A percentile compares a stretch with the other conserved stretches of the same genome.
These are phyloP conservation scores for Leptinotarsa tumamoca DNA, from an alignment of 2,888 invertebrate species.

Conservation along the genomic window DNA sequence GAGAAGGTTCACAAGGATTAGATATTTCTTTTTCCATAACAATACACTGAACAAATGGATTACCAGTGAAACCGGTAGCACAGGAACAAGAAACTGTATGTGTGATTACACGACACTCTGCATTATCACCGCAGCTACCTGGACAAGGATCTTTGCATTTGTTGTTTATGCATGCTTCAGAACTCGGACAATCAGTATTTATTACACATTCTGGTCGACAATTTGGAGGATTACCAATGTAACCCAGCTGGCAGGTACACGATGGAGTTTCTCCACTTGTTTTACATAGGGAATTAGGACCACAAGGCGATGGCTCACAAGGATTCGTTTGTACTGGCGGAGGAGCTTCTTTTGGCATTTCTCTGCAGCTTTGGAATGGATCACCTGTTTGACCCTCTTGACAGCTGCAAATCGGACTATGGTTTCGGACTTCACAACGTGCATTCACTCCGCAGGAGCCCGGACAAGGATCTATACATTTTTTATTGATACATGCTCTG, in stretches of 20 bases:
- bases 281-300: conserved; percentile 82
- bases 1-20: conserved; percentile 87
- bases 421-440: conserved; percentile 70
- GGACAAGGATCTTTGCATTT: conserved; percentile 87
- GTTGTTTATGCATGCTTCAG: conserved; percentile 83
- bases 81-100: conserved; percentile 88
- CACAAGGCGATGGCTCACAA: conserved; percentile 84
- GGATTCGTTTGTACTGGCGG: conserved; percentile 68
- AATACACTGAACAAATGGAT: conserved; percentile 85
- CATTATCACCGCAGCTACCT: conserved; percentile 83
- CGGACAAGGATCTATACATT: conserved; percentile 71
- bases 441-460: conserved; percentile 70
- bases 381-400: conserved; percentile 76
- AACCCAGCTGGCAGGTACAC: conserved; percentile 82
- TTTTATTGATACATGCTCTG: conserved; percentile 69
- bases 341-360: conserved; percentile 67
- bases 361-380: conserved; percentile 81
- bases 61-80: conserved; percentile 80
- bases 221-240: conserved; percentile 83
- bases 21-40: conserved; percentile 71
- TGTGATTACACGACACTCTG: conserved; percentile 83
- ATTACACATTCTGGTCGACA: conserved; percentile 87
- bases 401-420: conserved; percentile 71
- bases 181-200: conserved; percentile 83
- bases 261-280: conserved; percentile 75